phyloP scores from a whole-genome alignment of 2,888 invertebrate species.

The Pammene fasciana region DNA sequence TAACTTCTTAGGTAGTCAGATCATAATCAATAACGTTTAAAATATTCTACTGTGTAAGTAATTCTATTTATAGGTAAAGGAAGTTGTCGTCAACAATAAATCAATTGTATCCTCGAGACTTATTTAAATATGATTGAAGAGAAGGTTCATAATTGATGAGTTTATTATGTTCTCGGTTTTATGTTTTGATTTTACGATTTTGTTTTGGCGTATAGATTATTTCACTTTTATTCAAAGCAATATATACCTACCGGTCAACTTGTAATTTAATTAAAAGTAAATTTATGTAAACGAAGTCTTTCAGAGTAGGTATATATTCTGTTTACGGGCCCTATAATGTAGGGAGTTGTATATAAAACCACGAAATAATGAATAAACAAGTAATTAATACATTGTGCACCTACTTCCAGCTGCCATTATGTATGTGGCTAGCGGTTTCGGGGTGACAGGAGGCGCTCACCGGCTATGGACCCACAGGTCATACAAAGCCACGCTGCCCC shows the following conservation, averaged over 20 bases:
- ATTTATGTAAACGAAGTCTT: too few species aligned
- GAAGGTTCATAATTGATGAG: constrained; percentile 17
- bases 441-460: constrained; percentile 89
- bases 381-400: not conserved
- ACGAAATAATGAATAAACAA: too few species aligned
- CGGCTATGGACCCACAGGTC: constrained; percentile 87
- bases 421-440: constrained; percentile 85
- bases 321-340: too few species aligned
- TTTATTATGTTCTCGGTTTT: constrained; percentile 10
- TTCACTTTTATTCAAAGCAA: not conserved
- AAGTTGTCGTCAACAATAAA: constrained; percentile 25
- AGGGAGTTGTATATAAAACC: too few species aligned
- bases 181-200: constrained; percentile 21
- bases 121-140: constrained; percentile 31
- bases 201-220: not conserved
- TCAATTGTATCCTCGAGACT: constrained; percentile 22
- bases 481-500: constrained; percentile 86
- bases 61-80: not conserved
- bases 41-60: not conserved
- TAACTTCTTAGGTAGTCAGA: too few species aligned
- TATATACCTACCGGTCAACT: not conserved
- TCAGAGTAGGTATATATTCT: too few species aligned
- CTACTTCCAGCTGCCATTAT: constrained; percentile 78
- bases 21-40: too few species aligned
- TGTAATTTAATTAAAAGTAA: too few species aligned